Base-by-base conservation (phyloP, 1,140 invertebrate species). In the Littorina saxatilis region DNA sequence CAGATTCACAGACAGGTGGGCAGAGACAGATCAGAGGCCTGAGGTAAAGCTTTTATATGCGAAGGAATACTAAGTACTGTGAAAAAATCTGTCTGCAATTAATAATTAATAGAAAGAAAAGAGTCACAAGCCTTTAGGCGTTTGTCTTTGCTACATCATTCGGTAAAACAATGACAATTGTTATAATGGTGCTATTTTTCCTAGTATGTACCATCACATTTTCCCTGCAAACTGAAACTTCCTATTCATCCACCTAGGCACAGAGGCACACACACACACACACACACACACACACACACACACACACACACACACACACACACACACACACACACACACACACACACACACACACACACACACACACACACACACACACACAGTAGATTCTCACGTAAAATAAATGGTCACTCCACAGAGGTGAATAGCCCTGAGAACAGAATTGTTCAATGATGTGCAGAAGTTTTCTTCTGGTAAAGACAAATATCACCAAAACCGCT, bases 251-350 rank as follows among this genome's bases (percentile, higher is more conserved):
- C 11, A 63, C n/a, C 7, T 29, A 63, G 20, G n/a, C 58, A 27
- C n/a, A 63, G 20, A 63, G 5, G 27, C 58, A 63, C 58, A 63
- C 58, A 63, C 58, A 63, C 58, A n/a, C n/a, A n/a, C n/a, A n/a
- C n/a, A n/a, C n/a, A n/a, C n/a, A n/a, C n/a, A n/a, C n/a, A n/a
- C n/a, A n/a, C n/a, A n/a, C n/a, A n/a, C n/a, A n/a, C n/a, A 68
- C 32, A 68, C 63, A 68, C 32, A 35, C 32, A 29, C 63, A 68
- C 63, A 35, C 63, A 35, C 63, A 35, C 63, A 35, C 63, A 35
- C 23, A 29, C 63, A 68, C 63, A 68, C 63, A 68, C 63, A 68
- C 63, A 68, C 63, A 68, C 63, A 68, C 63, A 68, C 63, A 35
- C 63, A 35, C 63, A 35, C 63, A 35, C 63, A 35, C 27, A 35